These are phyloP conservation scores for Ferrisia virgata DNA, from an alignment of 2,888 invertebrate genomes.

Conservation along the genomic window DNA sequence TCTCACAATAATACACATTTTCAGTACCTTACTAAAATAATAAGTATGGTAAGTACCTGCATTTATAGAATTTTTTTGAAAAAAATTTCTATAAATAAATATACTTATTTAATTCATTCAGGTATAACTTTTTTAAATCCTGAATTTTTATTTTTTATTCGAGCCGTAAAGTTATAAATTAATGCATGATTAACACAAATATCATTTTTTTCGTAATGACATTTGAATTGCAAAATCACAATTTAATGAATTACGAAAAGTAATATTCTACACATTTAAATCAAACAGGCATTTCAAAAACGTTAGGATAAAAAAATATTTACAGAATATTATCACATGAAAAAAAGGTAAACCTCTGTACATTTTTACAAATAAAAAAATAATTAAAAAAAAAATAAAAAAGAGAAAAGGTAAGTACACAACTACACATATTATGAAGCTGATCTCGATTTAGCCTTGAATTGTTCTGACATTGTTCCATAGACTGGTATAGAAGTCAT, in stretches of 20 bases:
- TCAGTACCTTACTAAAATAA: background rate
- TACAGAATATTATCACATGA: background rate
- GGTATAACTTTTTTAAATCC: background rate
- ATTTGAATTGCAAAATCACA: background rate
- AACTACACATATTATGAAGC: background rate
- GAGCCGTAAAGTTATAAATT: background rate
- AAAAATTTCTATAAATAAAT: background rate
- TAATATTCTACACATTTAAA: background rate
- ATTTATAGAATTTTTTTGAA: background rate
- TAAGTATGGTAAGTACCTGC: background rate
- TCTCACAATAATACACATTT: background rate
- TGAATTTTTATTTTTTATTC: background rate
- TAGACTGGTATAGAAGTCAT: conserved; percentile 41
- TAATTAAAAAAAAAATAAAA: too few relatives aligned
- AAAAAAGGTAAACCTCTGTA: background rate
- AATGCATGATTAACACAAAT: background rate
- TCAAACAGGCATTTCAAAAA: background rate
- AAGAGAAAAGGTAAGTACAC: background rate
- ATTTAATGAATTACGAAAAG: background rate
- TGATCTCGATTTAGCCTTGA: conserved; percentile 25
- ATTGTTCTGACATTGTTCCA: conserved; percentile 30
- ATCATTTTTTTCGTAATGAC: background rate
- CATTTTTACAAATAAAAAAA: conserved; percentile 22
- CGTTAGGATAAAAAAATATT: background rate
- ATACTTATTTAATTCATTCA: background rate